Evolutionary conservation across 2,797 vertebrate species (phyloP).

Genomic region (Sternarchorhynchus goeldii): DNA sequence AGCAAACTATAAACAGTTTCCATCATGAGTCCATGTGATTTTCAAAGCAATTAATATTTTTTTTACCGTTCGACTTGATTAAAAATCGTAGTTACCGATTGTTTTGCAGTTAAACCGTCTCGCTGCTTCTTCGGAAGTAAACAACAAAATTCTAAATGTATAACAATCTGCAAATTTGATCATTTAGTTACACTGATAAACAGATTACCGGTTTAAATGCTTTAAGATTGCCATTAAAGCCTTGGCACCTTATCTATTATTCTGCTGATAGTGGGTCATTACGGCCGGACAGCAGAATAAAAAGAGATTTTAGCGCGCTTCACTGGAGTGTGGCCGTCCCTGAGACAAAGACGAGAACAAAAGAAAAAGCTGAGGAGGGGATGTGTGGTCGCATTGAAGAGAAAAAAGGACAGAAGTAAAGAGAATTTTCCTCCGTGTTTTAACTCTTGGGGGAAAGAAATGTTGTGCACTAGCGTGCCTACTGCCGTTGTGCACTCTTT

Average conservation of each 20-base stretch:
- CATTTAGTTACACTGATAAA: too few species aligned
- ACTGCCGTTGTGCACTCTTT: background rate
- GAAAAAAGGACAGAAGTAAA: slow-evolving; percentile 37
- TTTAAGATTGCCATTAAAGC: slow-evolving; percentile 52
- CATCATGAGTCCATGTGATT: too few species aligned
- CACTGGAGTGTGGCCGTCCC: slow-evolving; percentile 58
- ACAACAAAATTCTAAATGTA: too few species aligned
- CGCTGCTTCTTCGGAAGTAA: too few species aligned
- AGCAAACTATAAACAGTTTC: background rate
- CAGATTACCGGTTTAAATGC: slow-evolving; percentile 34
- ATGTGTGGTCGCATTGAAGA: slow-evolving; percentile 16
- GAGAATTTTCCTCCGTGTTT: slow-evolving; percentile 54
- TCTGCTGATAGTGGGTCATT: slow-evolving; percentile 55
- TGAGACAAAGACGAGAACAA: slow-evolving; percentile 45
- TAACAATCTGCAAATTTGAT: too few species aligned
- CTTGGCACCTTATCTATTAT: slow-evolving; percentile 56
- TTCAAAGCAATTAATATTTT: background rate
- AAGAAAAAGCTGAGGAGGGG: slow-evolving; percentile 20
- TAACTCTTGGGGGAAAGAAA: slow-evolving; percentile 50
- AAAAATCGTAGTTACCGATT: background rate
- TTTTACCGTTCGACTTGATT: background rate
- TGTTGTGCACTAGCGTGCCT: slow-evolving; percentile 23
- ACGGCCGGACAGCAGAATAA: slow-evolving; percentile 44
- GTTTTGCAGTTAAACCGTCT: too few species aligned
- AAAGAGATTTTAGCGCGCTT: slow-evolving; percentile 54